A percentile compares a stretch with the other conserved stretches of the same genome.
Evolutionary conservation across 2,113 vertebrate species (phyloP).

Genomic region (Bubalus kerabau): DNA sequence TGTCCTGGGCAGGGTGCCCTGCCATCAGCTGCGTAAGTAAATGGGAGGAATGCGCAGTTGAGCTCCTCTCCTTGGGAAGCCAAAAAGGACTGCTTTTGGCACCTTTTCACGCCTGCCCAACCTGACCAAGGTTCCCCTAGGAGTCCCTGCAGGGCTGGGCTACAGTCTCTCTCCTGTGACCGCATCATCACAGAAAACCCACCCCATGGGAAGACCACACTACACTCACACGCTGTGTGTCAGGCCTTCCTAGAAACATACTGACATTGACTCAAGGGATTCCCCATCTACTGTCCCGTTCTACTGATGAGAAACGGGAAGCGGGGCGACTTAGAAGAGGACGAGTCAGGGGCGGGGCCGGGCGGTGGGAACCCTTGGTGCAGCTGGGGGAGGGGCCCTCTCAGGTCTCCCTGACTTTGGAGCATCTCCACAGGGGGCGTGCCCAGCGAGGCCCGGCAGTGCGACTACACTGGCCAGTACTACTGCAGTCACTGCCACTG

Average conservation of each 20-base stretch:
- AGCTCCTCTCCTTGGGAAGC: background rate
- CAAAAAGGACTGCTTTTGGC: accelerated
- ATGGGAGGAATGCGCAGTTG: background rate
- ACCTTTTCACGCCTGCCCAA: accelerated
- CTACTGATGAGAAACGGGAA: background rate
- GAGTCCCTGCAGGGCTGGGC: background rate
- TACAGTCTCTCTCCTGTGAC: accelerated
- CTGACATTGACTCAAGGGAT: background rate
- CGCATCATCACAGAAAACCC: background rate
- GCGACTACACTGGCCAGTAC: conserved; percentile 97
- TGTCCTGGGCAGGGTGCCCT: background rate
- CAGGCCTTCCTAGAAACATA: background rate
- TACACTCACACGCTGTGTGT: accelerated
- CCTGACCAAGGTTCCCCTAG: background rate
- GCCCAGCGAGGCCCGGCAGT: conserved; percentile 94
- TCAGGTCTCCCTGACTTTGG: background rate
- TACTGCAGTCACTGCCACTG: conserved; percentile 98
- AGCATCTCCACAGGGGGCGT: conserved; percentile 80
- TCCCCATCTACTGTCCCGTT: background rate
- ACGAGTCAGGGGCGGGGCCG: background rate
- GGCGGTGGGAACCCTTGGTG: background rate
- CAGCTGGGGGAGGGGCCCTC: background rate
- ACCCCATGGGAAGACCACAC: accelerated
- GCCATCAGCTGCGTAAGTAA: background rate
- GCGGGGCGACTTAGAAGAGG: background rate